Base-by-base conservation (phyloP, 2,888 invertebrate species). In the Yponomeuta sedellus region DNA sequence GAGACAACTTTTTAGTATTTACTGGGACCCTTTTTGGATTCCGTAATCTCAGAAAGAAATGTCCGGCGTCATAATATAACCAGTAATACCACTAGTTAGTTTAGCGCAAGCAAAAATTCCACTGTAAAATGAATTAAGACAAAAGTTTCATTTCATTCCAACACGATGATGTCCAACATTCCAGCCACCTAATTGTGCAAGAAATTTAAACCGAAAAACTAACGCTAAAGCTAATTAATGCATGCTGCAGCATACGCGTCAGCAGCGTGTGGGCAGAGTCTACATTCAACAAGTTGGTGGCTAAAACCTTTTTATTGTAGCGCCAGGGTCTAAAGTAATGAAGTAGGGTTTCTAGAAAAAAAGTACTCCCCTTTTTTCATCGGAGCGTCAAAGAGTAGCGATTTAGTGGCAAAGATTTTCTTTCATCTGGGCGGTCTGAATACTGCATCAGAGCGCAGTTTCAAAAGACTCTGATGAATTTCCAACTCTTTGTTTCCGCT, bases 381-480 rank as follows among this genome's bases (percentile, higher is more conserved):
- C 77, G 78, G 74, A 71, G 81, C 83, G 82, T 86, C 86, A 88
- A 88, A 88, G 88, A 85, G 85, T 84, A 83, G 85, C 85, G 84
- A 88, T 88, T 83, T 80, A 75, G 79, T 52, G 70, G 80, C 78
- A 79, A 80, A 85, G 88, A 83, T 88, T 85, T 88, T 85, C 85
- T 84, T 86, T 85, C 82, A 83, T 77, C 81, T 83, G 79, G 81
- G 22, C 85, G 83, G 83, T 77, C 83, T 82, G 86, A 86, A 84
- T 86, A 72, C 74, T 71, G 83, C 77, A 80, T 83, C 86, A 87
- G 86, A 52, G 81, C 80, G 76, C 73, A 74, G 88, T 86, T n/a
- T 89, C 88, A 88, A 88, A 89, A 88, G 88, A 86, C 83, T 88
- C 83, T 90, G 88, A 90, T 90, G 89, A 90, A 89, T 88, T 83